Conservation (phyloP, 1,140 invertebrate species). For the Zophobas atratus region DNA sequence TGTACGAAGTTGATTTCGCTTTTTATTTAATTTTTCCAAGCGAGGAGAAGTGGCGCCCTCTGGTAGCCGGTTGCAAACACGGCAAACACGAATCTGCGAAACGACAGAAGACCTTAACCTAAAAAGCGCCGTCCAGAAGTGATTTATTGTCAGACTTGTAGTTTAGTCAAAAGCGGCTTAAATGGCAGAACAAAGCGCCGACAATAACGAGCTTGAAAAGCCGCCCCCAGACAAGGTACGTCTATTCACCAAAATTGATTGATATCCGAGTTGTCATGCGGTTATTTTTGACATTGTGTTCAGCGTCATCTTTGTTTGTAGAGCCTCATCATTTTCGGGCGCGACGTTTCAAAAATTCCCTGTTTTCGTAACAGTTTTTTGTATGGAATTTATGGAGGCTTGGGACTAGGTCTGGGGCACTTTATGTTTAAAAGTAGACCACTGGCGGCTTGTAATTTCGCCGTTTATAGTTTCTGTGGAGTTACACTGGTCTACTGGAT, state of each 20-base stretch:
- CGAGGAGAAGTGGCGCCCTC: background rate
- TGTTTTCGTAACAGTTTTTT: constrained; percentile 77
- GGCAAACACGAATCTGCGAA: background rate
- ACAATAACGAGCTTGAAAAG: no score
- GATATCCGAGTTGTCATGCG: background rate
- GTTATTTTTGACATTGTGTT: background rate
- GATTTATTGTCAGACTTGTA: no score
- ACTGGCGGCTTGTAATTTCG: constrained; percentile 69
- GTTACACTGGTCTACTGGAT: constrained; percentile 73
- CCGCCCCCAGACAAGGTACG: no score
- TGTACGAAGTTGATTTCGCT: no score
- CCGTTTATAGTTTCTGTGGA: constrained; percentile 70
- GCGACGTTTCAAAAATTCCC: constrained; percentile 75
- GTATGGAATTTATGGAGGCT: constrained; percentile 73
- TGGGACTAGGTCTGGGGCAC: constrained; percentile 70
- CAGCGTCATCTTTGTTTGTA: constrained; percentile 57
- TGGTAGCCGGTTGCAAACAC: background rate
- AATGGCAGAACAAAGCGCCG: no score
- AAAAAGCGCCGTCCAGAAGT: background rate
- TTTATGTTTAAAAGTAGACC: constrained; percentile 76
- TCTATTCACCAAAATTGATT: background rate
- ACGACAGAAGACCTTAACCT: background rate
- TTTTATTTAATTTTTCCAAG: background rate
- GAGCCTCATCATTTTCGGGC: constrained; percentile 71
- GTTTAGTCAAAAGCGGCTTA: no score